Percentiles rank a stretch among this genome's conserved stretches.
These are phyloP conservation scores for Mactra quadrangularis DNA, from an alignment of 1,140 invertebrate genomes.

Conservation along the genomic window DNA sequence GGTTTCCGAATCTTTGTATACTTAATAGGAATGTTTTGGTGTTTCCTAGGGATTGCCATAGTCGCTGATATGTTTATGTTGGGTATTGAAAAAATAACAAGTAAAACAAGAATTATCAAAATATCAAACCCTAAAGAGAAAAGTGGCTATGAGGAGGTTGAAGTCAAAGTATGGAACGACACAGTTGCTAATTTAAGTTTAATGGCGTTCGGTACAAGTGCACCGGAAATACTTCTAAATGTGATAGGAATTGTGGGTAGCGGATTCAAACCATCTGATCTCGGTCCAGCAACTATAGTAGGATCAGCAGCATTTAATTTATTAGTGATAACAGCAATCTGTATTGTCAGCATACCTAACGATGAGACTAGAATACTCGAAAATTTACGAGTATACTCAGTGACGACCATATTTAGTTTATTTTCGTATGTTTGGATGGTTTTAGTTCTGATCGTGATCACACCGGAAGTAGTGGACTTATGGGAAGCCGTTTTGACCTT, in stretches of 20 bases:
- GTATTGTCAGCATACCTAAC: conserved; percentile 85
- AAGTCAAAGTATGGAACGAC: conserved; percentile 86
- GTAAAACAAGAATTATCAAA: conserved; percentile 86
- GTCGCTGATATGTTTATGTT: conserved; percentile 88
- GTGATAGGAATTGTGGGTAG: conserved; percentile 87
- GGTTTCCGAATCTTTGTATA: conserved; percentile 85
- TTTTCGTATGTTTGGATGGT: conserved; percentile 88
- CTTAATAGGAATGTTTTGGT: conserved; percentile 86
- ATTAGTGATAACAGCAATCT: conserved; percentile 86
- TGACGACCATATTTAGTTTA: conserved; percentile 86
- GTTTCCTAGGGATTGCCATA: conserved; percentile 86
- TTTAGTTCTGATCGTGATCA: conserved; percentile 84
- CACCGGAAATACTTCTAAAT: conserved; percentile 88
- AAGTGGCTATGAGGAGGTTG: conserved; percentile 71
- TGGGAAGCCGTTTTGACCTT: conserved; percentile 88
- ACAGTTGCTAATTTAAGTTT: conserved; percentile 88
- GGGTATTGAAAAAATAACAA: conserved; percentile 88
- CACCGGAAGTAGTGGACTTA: conserved; percentile 85
- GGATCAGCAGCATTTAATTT: conserved; percentile 88
- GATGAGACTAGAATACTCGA: conserved; percentile 91
- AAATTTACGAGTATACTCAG: conserved; percentile 87
- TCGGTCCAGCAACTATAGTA: conserved; percentile 88
- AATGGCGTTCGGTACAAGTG: conserved; percentile 88
- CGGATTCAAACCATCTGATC: conserved; percentile 84
- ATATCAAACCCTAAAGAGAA: conserved; percentile 76